A percentile compares a stretch with the other conserved stretches of the same genome.
Conservation (phyloP, 2,888 invertebrate genomes). For the Macaria notata region DNA sequence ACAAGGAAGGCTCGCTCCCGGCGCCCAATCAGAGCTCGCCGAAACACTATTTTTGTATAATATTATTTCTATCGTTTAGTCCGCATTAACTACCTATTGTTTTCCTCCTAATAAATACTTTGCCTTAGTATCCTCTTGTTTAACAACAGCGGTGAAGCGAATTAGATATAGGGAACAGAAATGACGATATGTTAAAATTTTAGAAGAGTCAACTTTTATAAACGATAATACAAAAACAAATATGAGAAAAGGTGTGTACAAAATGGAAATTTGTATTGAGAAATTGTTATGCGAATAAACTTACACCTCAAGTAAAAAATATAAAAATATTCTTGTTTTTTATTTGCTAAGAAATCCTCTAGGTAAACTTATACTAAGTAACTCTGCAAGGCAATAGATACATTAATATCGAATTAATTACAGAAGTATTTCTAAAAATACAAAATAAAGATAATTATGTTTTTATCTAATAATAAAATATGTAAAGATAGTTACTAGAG, state of each 20-base stretch:
- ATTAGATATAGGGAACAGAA: slow-evolving; percentile 81
- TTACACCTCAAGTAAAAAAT: slow-evolving; percentile 82
- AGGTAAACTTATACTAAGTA: background rate
- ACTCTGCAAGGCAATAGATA: background rate
- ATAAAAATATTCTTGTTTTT: slow-evolving; percentile 66
- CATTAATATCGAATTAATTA: no score
- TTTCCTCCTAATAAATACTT: slow-evolving; percentile 70
- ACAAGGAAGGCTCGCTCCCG: slow-evolving; percentile 45
- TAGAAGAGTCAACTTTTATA: slow-evolving; percentile 81
- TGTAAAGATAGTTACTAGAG: no score
- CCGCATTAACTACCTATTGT: slow-evolving; percentile 62
- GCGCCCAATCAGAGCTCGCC: slow-evolving; percentile 73
- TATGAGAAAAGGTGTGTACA: slow-evolving; percentile 79
- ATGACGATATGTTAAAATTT: slow-evolving; percentile 81
- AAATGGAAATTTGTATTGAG: slow-evolving; percentile 82
- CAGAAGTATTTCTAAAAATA: no score
- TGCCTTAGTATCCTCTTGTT: slow-evolving; percentile 73
- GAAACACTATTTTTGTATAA: slow-evolving; percentile 69
- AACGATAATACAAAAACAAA: slow-evolving; percentile 77
- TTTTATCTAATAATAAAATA: no score
- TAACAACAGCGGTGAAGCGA: slow-evolving; percentile 76
- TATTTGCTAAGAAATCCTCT: slow-evolving; percentile 46
- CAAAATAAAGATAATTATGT: no score
- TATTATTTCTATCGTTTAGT: slow-evolving; percentile 64
- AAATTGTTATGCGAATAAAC: slow-evolving; percentile 83